Base-by-base conservation (phyloP, 2,888 invertebrate species). In the Zygogramma bicolorata region DNA sequence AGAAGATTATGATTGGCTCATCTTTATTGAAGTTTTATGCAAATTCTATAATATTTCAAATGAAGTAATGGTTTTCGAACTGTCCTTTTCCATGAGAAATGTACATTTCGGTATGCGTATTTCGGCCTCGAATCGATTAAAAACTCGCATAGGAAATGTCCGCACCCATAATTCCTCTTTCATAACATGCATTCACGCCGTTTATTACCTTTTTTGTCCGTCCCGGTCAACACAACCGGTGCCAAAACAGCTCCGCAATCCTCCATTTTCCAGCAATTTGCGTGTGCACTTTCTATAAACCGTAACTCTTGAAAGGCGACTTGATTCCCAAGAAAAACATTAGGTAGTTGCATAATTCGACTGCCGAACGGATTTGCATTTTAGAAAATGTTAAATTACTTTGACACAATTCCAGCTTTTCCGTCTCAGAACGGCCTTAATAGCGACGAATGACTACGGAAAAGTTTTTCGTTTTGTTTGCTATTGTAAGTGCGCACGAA, bases 391-490 rank as follows among this genome's bases (percentile, higher is more conserved):
- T 72, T 65, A 70, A 74, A 74, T 72, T 73, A 71, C 74, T 76
- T 76, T 69, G 73, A 66, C 74, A 71, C 74, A 74, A 73, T 76
- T 74, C 68, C 62, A 69, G 38, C n/a, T 70, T 74, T 70, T 70
- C 66, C 65, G 18, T 60, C 40, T 60, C 29, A 31, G 31, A 62
- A 70, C 27, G 63, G 18, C 27, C 53, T 18, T 69, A 73, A 71
- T 71, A 70, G 68, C 65, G 68, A 58, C 40, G 73, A 68, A 71
- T 69, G 71, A 71, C 65, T 73, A 49, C 29, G 61, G 68, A 71
- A 75, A 75, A 72, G 71, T 75, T 75, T 75, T 73, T 68, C 71
- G 66, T 71, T 73, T 68, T n/a, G 63, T 66, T 40, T 53, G 59
- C 71, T 66, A 67, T 68, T 73, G 65, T 69, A 66, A 71, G 58